Evolutionary conservation across 1,140 invertebrate species (phyloP).

Genomic region (Palaemon carinicauda): DNA sequence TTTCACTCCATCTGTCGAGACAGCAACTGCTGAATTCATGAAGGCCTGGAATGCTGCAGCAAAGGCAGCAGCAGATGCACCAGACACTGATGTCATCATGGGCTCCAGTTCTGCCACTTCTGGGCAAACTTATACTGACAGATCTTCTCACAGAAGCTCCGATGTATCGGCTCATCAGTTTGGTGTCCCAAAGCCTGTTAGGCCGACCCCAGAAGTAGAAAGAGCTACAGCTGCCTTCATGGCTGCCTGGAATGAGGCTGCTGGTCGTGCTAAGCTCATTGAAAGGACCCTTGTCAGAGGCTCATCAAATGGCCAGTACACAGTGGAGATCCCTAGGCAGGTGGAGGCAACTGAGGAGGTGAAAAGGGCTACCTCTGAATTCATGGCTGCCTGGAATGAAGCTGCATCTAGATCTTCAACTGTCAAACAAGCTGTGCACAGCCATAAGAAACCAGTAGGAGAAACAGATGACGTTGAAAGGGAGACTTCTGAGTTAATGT

Average conservation of each 20-base stretch:
- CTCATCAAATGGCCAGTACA: not conserved
- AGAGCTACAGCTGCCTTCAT: constrained; percentile 40
- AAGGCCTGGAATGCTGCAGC: constrained; percentile 40
- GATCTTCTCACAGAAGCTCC: not conserved
- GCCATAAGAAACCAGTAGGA: not conserved
- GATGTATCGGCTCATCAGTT: not conserved
- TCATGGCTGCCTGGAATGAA: constrained; percentile 35
- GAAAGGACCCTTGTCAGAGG: not conserved
- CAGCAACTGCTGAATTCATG: constrained; percentile 40
- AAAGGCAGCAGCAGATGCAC: constrained; percentile 34
- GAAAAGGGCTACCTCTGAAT: constrained; percentile 21
- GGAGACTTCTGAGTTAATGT: not conserved
- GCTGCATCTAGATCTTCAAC: constrained; percentile 13
- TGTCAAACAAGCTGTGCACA: constrained; percentile 9
- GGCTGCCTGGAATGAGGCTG: constrained; percentile 39
- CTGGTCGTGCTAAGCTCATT: constrained; percentile 6
- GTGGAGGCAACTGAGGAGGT: constrained; percentile 31
- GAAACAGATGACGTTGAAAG: not conserved
- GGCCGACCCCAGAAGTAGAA: constrained; percentile 31
- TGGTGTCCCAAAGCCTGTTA: constrained; percentile 1
- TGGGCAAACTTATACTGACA: not conserved
- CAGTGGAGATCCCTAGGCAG: constrained; percentile 1
- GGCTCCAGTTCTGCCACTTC: too few relatives aligned
- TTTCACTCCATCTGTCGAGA: constrained; percentile 6
- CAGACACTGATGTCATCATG: constrained; percentile 33